These are phyloP conservation scores for Venturia canescens DNA, from an alignment of 1,140 invertebrate species.

Conservation along the genomic window DNA sequence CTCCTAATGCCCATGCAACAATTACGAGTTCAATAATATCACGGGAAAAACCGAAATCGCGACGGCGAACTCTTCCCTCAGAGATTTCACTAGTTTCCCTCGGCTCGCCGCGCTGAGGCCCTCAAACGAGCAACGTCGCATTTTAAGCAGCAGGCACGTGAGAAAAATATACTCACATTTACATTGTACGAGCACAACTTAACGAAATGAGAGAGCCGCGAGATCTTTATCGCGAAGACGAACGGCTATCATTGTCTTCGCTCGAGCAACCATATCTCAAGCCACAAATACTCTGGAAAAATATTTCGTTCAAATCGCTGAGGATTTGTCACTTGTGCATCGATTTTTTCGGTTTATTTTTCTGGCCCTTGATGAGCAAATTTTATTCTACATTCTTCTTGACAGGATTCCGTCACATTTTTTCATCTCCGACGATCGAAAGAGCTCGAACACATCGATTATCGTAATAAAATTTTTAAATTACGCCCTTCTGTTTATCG, in stretches of 20 bases:
- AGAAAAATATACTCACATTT: neutral
- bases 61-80: neutral
- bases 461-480: too few relatives aligned
- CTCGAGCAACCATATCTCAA: neutral
- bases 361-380: neutral
- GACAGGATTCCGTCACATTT: too few relatives aligned
- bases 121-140: neutral
- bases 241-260: conserved; percentile 46
- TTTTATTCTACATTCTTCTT: neutral
- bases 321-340: neutral
- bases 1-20: neutral
- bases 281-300: conserved; percentile 29
- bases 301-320: neutral
- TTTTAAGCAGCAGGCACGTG: conserved; percentile 6
- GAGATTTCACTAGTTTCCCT: conserved; percentile 31
- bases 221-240: conserved; percentile 60
- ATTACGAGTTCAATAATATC: neutral
- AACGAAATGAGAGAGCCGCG: conserved; percentile 53
- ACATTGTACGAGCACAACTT: neutral
- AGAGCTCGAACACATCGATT: too few relatives aligned
- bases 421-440: too few relatives aligned
- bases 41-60: neutral
- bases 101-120: neutral
- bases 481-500: too few relatives aligned
- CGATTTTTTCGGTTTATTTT: neutral